These are phyloP conservation scores for Smutsia temminckii DNA, from an alignment of 2,797 vertebrate genomes.

Conservation along the genomic window DNA sequence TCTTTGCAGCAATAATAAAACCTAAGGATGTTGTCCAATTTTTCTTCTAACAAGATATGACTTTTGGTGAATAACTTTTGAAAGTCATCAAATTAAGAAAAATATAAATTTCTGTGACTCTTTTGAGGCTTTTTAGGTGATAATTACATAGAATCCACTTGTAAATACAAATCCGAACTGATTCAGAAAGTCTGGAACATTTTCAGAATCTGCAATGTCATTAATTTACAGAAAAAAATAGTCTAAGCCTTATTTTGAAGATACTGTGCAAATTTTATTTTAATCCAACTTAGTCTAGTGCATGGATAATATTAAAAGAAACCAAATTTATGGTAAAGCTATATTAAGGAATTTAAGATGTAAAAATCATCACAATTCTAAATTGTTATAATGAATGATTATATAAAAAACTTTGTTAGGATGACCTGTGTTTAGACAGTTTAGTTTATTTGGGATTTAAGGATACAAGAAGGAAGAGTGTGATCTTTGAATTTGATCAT, in stretches of 20 bases:
- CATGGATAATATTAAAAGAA: not conserved
- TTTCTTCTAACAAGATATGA: not conserved
- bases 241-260: not conserved
- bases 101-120: not conserved
- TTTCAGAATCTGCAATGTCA: not conserved
- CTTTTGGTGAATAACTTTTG: not conserved
- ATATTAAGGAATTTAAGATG: not conserved
- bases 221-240: not conserved
- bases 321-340: not conserved
- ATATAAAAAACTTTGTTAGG: not conserved
- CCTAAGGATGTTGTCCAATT: not conserved
- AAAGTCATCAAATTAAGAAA: not conserved
- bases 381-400: constrained; percentile 5
- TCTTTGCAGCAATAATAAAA: not conserved
- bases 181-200: not conserved
- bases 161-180: not conserved
- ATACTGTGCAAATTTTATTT: not conserved
- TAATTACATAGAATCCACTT: not conserved
- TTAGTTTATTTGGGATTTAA: not conserved
- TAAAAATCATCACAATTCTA: not conserved
- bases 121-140: not conserved
- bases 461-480: not conserved
- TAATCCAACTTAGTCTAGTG: not conserved
- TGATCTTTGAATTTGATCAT: not conserved
- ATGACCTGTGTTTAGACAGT: not conserved